These are phyloP conservation scores for Butorides virescens DNA, from an alignment of 2,113 vertebrate genomes.

Conservation along the genomic window DNA sequence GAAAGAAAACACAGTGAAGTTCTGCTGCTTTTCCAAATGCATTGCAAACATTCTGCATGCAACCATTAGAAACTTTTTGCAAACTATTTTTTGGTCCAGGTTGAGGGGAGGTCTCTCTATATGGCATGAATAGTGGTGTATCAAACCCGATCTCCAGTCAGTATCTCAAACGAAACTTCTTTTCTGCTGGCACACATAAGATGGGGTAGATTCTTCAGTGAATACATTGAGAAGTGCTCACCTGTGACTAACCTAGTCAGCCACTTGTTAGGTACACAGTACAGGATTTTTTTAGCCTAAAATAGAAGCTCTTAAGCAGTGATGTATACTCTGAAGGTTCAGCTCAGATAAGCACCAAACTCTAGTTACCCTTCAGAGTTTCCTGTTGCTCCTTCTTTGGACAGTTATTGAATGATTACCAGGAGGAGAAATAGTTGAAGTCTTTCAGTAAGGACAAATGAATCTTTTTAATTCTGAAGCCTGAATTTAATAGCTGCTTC, in stretches of 20 bases:
- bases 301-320: neutral
- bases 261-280: neutral
- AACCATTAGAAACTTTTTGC: neutral
- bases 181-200: neutral
- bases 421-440: neutral
- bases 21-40: neutral
- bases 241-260: neutral
- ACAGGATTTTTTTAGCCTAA: neutral
- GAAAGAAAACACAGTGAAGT: neutral
- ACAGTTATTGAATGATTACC: neutral
- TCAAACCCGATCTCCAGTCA: neutral
- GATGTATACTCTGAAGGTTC: neutral
- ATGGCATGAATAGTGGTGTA: neutral
- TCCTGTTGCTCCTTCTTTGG: neutral
- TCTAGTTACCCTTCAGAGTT: neutral
- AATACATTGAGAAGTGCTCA: neutral
- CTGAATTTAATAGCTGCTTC: neutral
- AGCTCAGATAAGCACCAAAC: neutral
- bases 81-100: neutral
- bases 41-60: neutral
- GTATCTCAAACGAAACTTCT: neutral
- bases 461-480: neutral
- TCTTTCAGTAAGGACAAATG: neutral
- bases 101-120: neutral
- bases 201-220: neutral